phyloP scores from a whole-genome alignment of 2,797 vertebrate species.

The Microctenopoma lineatum region DNA sequence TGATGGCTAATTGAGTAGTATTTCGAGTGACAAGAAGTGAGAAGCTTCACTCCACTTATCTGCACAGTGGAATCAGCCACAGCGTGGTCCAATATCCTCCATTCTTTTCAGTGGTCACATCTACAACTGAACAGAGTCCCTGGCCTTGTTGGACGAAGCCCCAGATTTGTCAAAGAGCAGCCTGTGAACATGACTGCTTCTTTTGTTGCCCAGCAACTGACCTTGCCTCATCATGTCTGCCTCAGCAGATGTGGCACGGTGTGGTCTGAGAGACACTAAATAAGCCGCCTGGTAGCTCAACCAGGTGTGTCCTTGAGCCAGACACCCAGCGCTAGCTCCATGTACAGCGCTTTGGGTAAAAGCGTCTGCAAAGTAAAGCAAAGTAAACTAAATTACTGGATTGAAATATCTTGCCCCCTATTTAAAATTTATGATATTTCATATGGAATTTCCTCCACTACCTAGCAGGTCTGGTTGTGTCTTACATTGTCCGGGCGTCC shows the following conservation, averaged over 20 bases:
- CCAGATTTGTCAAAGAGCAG: constrained; percentile 58
- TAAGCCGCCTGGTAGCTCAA: too few relatives aligned
- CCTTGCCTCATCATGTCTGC: constrained; percentile 35
- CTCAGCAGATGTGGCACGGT: constrained; percentile 1
- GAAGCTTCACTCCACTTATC: constrained; percentile 19
- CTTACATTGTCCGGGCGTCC: too few relatives aligned
- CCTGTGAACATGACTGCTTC: constrained; percentile 40
- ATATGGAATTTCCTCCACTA: too few relatives aligned
- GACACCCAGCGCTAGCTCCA: too few relatives aligned
- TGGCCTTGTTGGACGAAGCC: constrained; percentile 49
- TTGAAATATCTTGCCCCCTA: too few relatives aligned
- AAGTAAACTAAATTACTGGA: too few relatives aligned
- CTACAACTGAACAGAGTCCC: constrained; percentile 50
- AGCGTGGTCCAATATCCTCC: constrained; percentile 21
- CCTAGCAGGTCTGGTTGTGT: too few relatives aligned
- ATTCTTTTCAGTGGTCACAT: constrained; percentile 51
- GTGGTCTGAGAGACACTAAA: too few relatives aligned
- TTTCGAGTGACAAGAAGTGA: neutral
- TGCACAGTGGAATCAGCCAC: constrained; percentile 20
- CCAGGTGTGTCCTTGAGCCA: too few relatives aligned
- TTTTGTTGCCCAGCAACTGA: constrained; percentile 71
- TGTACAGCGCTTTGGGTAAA: too few relatives aligned
- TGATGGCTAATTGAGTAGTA: constrained; percentile 9
- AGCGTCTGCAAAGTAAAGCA: too few relatives aligned
- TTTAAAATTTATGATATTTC: too few relatives aligned